Evolutionary conservation across 1,140 invertebrate genomes (phyloP).

Genomic region (Orchestia grillus): DNA sequence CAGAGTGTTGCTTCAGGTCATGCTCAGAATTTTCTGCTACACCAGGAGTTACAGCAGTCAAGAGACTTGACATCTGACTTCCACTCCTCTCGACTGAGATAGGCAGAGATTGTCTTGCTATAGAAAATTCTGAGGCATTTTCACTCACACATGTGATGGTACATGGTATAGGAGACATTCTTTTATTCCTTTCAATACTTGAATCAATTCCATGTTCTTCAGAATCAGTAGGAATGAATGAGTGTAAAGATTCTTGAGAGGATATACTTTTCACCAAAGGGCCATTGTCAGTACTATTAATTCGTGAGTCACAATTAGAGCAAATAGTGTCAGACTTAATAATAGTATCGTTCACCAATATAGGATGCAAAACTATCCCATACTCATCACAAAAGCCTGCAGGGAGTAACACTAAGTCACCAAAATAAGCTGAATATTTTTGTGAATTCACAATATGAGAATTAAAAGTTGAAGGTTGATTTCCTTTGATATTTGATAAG

Average conservation of each 20-base stretch:
- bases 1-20: neutral
- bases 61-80: neutral
- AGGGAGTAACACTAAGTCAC: neutral
- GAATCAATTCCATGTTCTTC: neutral
- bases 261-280: neutral
- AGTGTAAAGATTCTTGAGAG: neutral
- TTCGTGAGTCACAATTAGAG: neutral
- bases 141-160: neutral
- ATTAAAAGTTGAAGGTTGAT: neutral
- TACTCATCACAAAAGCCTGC: slow-evolving; percentile 22
- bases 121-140: neutral
- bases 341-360: neutral
- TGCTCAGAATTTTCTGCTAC: neutral
- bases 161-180: neutral
- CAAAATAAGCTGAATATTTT: slow-evolving; percentile 17
- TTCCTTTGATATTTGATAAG: neutral
- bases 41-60: neutral
- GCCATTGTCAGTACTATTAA: neutral
- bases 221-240: neutral
- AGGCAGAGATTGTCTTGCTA: neutral
- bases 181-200: neutral
- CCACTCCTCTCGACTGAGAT: neutral
- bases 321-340: neutral
- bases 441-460: neutral
- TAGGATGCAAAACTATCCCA: neutral